These are phyloP conservation scores for Myoxocephalus aenaeus DNA, from an alignment of 2,797 vertebrate genomes.

Conservation along the genomic window DNA sequence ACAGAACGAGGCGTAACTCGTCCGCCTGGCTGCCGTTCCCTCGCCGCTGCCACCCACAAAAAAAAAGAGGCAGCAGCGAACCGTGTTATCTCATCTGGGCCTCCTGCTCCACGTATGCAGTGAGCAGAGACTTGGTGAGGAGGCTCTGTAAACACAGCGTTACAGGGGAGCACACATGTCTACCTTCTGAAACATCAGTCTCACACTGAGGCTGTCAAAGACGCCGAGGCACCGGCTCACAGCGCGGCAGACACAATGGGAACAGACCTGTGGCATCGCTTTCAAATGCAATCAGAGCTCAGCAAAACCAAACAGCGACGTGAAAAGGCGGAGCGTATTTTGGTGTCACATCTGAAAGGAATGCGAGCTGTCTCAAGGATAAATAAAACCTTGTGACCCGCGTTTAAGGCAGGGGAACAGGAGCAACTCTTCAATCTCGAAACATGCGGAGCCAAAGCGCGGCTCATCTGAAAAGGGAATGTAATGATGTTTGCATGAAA, in stretches of 20 bases:
- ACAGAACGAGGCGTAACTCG: conserved; percentile 9
- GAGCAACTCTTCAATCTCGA: conserved; percentile 38
- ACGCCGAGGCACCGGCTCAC: conserved; percentile 49
- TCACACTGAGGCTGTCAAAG: conserved; percentile 82
- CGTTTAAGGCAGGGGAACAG: conserved; percentile 56
- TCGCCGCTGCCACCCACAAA: conserved; percentile 46
- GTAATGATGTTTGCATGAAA: conserved; percentile 50
- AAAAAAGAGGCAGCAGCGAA: conserved; percentile 60
- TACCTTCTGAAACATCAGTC: conserved; percentile 78
- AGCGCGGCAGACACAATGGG: conserved; percentile 63
- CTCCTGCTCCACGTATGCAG: conserved; percentile 69
- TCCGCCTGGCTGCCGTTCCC: conserved; percentile 37
- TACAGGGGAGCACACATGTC: conserved; percentile 73
- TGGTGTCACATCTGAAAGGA: conserved; percentile 60
- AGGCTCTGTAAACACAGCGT: conserved; percentile 78
- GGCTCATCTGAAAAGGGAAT: conserved; percentile 36
- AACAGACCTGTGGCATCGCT: conserved; percentile 75
- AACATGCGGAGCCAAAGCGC: conserved; percentile 20
- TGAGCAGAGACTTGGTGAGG: conserved; percentile 71
- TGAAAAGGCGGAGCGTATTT: conserved; percentile 56
- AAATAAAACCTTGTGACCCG: conserved; percentile 55
- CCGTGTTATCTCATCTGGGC: conserved; percentile 69
- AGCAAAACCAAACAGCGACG: conserved; percentile 56
- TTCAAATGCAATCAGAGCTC: conserved; percentile 75
- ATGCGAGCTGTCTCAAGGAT: conserved; percentile 51